Conservation (phyloP, 2,797 vertebrate genomes). For the Eulemur coronatus region DNA sequence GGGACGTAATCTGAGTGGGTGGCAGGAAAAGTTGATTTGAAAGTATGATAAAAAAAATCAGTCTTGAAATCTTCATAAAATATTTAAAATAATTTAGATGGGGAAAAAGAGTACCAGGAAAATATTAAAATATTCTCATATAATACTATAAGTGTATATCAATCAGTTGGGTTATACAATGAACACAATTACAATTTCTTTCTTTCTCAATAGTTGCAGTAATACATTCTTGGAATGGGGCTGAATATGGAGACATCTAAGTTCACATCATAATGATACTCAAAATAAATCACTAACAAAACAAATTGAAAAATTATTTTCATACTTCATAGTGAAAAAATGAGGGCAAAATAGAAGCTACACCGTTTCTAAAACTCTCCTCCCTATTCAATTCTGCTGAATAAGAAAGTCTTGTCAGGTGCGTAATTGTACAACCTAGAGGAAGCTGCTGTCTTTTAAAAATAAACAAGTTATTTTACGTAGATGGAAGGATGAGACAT, state of each 20-base stretch:
- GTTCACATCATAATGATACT: background rate
- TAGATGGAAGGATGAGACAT: background rate
- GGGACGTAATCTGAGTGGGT: background rate
- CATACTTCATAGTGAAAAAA: background rate
- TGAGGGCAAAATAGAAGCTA: background rate
- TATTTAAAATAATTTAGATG: constrained; percentile 7
- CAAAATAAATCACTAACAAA: constrained; percentile 25
- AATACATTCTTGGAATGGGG: background rate
- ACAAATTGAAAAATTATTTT: constrained; percentile 33
- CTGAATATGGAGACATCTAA: background rate
- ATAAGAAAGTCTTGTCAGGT: background rate
- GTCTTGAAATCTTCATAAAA: background rate
- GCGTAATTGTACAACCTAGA: background rate
- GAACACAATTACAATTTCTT: background rate
- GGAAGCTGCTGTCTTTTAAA: background rate
- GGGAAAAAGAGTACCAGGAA: background rate
- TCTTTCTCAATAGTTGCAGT: background rate
- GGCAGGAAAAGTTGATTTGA: background rate
- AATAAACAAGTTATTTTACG: background rate
- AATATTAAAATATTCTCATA: background rate
- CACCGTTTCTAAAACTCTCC: background rate
- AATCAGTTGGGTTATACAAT: background rate
- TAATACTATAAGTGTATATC: background rate
- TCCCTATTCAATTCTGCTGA: background rate
- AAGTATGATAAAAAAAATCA: background rate